Base-by-base conservation (phyloP, 1,140 invertebrate genomes). In the Drosophila kepulauana region DNA sequence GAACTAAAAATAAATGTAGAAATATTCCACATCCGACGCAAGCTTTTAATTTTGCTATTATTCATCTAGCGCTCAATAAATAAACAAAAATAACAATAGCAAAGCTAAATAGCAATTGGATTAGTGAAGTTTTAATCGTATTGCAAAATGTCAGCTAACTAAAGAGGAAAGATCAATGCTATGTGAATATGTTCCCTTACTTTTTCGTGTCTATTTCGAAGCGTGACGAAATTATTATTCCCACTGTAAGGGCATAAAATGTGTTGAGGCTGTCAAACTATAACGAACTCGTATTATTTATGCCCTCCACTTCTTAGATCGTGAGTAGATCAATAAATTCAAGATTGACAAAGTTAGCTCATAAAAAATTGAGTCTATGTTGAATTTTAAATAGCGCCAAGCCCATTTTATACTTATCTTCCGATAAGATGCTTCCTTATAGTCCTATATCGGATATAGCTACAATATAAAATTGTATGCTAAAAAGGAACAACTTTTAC, bases 261-360 rank as follows among this genome's bases (percentile, higher is more conserved):
- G 2, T 43, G 41, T 11, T 41, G 41, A 43, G n/a, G 5, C 38
- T 43, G 41, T 43, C 41, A 43, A 43, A 4, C 30, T 49, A 38
- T 33, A 15, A 63, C 20, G 10, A 16, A 13, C 1, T 54, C 43
- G 38, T 57, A 43, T 13, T 43, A 28, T 25, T 51, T 49, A 45
- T 41, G 20, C 6, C n/a, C 41, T 43, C 41, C 41, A 43, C 11
- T 43, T 13, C 25, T 25, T 3, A 0, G n/a, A 30, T 52, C 66
- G 65, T 68, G 54, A 41, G n/a, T 25, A 20, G 65, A n/a, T 25
- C 45, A n/a, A 67, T 38, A 35, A 58, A 67, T 41, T 13, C n/a
- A 15, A 16, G 28, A 20, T 20, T 11, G 10, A 20, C 66, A 61
- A 28, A 41, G 6, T 3, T 4, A 25, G n/a, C 46, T 25, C 56